A percentile compares a stretch with the other conserved stretches of the same genome.
Evolutionary conservation across 2,888 invertebrate species (phyloP).

Genomic region (Oscheius sp.): DNA sequence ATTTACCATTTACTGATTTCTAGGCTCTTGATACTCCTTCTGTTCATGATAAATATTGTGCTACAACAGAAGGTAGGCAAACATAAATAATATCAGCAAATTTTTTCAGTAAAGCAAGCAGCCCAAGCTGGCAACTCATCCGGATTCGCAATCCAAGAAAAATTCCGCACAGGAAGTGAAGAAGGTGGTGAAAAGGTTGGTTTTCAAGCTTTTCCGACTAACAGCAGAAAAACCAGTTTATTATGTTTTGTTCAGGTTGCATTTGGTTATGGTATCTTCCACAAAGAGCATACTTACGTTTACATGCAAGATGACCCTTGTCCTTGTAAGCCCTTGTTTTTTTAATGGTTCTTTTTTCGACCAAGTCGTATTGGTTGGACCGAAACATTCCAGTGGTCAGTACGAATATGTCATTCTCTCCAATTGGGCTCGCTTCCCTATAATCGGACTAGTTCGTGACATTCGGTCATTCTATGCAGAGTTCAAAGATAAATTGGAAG

Average conservation of each 20-base stretch:
- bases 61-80: constrained; percentile 51
- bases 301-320: constrained; percentile 61
- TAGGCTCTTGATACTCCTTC: constrained; percentile 60
- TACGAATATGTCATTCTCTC: constrained; percentile 61
- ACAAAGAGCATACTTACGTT: constrained; percentile 47
- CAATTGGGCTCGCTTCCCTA: constrained; percentile 62
- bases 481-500: constrained; percentile 50
- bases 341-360: constrained; percentile 24
- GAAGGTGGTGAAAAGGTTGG: constrained; percentile 47
- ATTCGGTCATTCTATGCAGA: constrained; percentile 45
- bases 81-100: background rate
- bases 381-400: constrained; percentile 45
- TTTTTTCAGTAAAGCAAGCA: constrained; percentile 40
- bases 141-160: constrained; percentile 50
- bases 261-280: constrained; percentile 56
- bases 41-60: constrained; percentile 55
- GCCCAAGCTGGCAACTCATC: constrained; percentile 51
- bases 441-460: constrained; percentile 57
- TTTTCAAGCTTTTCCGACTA: background rate
- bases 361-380: constrained; percentile 52
- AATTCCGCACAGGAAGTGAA: constrained; percentile 45
- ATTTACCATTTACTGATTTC: constrained; percentile 17
- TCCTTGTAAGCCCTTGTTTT: constrained; percentile 41
- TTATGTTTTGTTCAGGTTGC: constrained; percentile 34
- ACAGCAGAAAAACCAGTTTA: background rate